A percentile compares a stretch with the other conserved stretches of the same genome.
phyloP scores from a whole-genome alignment of 2,888 invertebrate genomes.

The Macaria notata region DNA sequence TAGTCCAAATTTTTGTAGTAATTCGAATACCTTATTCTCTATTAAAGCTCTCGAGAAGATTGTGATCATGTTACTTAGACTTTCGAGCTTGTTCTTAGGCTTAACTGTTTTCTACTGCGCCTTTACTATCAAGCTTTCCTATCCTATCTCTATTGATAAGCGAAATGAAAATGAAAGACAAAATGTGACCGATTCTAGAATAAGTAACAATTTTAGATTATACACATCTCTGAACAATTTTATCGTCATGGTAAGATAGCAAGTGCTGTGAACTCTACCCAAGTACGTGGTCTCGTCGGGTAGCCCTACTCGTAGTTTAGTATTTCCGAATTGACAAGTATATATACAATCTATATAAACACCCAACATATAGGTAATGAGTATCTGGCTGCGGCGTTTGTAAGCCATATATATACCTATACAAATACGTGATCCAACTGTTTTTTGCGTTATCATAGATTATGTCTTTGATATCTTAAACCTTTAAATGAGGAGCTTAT shows the following conservation, averaged over 20 bases:
- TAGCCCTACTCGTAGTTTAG: too few species aligned
- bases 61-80: slow-evolving; percentile 48
- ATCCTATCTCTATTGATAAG: slow-evolving; percentile 43
- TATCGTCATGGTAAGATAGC: slow-evolving; percentile 3
- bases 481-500: slow-evolving; percentile 68
- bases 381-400: too few species aligned
- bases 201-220: slow-evolving; percentile 24
- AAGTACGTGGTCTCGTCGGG: too few species aligned
- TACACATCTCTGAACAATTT: slow-evolving; percentile 18
- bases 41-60: slow-evolving; percentile 26
- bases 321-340: too few species aligned
- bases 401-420: too few species aligned
- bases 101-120: slow-evolving; percentile 72
- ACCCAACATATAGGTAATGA: too few species aligned
- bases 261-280: background rate
- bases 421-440: slow-evolving; percentile 5
- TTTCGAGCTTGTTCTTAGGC: slow-evolving; percentile 77
- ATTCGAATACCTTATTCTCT: slow-evolving; percentile 28
- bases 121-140: slow-evolving; percentile 66
- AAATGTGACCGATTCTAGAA: slow-evolving; percentile 25
- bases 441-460: slow-evolving; percentile 15
- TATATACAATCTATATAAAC: too few species aligned
- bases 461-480: slow-evolving; percentile 15
- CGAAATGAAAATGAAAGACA: slow-evolving; percentile 28
- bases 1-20: slow-evolving; percentile 28